Evolutionary conservation across 37 sponge, comb jelly and placozoan species (phyloP), one percentile per base, ranked within the genome.

Genomic region (Hormiphora californensis): DNA sequence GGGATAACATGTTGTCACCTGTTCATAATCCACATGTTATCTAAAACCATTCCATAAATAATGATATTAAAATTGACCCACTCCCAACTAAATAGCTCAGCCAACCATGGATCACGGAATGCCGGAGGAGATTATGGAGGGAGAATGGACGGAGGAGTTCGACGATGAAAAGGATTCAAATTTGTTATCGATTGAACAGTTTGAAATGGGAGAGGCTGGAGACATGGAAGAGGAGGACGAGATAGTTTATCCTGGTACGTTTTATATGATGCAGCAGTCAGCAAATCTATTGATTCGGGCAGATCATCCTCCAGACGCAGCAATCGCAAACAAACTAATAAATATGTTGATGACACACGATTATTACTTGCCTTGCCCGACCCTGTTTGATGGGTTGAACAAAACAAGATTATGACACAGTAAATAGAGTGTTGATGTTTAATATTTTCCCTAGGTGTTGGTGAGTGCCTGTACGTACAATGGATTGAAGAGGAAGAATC

Each of bases 401-500:
- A 17, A 46, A 46, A 12, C 12, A 46, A 17, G 8, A 17, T 46
- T 17, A 46, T 46, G 51, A 8, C 53, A 9, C 53, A 49, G 9
- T 49, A 15, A 49, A 49, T 17, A 9, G 9, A 15, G 53, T 49
- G 53, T 49, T 49, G 15, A 49, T 49, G 9, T 49, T 49, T 49
- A 15, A 9, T 49, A 49, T 15, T 49, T 49, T 49, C 12, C 5
- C 4, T 46, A 73, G 81, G 35, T 22, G 81, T 73, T 73, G 44
- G 44, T n/a, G 81, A 73, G 23, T 73, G 81, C 43, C 2, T 73
- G 2, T 73, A 73, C 35, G 38, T 73, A 5, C 35, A 73, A 41
- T 73, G 81, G 81, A 46, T 73, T 36, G 81, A 73, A 73, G 81
- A 73, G 39, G 81, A 73, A 28, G 81, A 22, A 43, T 73, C 81